Conservation (phyloP, 1,140 invertebrate species). For the Scylla paramamosain region DNA sequence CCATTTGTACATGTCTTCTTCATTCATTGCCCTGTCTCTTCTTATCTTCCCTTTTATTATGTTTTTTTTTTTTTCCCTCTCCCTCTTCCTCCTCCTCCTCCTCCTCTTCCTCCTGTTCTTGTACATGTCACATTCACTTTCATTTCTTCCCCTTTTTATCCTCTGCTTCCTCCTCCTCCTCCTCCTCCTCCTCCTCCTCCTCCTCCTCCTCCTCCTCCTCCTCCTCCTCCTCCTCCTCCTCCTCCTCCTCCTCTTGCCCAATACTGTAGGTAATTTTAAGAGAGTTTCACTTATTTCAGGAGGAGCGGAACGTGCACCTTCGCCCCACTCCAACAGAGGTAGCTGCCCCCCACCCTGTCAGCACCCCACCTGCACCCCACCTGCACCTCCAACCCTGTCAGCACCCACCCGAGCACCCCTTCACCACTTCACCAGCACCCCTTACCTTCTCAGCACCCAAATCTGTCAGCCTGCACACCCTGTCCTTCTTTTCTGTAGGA, state of each 20-base stretch:
- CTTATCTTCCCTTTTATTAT: too few species aligned
- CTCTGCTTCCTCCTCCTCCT: neutral
- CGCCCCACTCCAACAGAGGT: neutral
- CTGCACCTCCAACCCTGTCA: neutral
- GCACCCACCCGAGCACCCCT: too few species aligned
- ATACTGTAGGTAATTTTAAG: neutral
- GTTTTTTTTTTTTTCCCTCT: too few species aligned
- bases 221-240: slow-evolving; percentile 8
- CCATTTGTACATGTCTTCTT: too few species aligned
- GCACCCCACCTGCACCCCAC: neutral
- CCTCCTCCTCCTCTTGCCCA: neutral
- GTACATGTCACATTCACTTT: too few species aligned
- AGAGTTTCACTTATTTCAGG: slow-evolving; percentile 14
- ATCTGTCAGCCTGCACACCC: too few species aligned
- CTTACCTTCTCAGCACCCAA: too few species aligned
- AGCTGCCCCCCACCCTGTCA: neutral
- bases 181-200: neutral
- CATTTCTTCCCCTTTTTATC: neutral
- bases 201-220: neutral
- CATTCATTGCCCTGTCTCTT: too few species aligned
- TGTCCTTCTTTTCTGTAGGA: too few species aligned
- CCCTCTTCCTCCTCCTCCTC: too few species aligned
- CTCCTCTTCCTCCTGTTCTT: too few species aligned
- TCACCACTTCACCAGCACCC: neutral
- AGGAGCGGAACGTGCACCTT: neutral